phyloP scores from a whole-genome alignment of 2,888 invertebrate species.

The Notodonta dromedarius region DNA sequence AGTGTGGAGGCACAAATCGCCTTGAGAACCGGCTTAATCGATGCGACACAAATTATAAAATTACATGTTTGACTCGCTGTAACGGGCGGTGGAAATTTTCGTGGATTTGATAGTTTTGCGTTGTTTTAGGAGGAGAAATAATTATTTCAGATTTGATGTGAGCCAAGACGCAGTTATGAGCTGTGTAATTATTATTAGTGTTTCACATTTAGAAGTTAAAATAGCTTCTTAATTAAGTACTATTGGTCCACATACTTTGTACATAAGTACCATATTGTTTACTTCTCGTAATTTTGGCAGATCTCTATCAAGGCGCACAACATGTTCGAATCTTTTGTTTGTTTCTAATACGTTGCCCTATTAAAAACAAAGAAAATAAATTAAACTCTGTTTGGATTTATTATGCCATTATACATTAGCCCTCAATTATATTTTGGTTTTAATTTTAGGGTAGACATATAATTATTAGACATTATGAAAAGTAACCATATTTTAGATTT shows the following conservation, averaged over 20 bases:
- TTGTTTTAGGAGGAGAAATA: constrained; percentile 33
- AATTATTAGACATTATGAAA: neutral
- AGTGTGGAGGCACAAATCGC: constrained; percentile 42
- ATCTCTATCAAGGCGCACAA: too few species aligned
- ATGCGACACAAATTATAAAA: constrained; percentile 63
- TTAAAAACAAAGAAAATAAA: neutral
- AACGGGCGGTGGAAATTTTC: constrained; percentile 63
- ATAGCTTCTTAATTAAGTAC: neutral
- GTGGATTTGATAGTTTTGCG: constrained; percentile 34
- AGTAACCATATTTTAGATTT: neutral
- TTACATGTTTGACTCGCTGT: constrained; percentile 63
- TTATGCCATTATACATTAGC: constrained; percentile 3
- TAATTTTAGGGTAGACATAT: constrained; percentile 5
- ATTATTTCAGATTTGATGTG: constrained; percentile 19
- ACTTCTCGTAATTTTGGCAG: too few species aligned
- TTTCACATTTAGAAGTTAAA: neutral
- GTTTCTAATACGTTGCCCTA: neutral
- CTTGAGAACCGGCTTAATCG: constrained; percentile 54
- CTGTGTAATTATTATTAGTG: neutral
- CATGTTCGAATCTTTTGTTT: too few species aligned
- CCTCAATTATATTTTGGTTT: constrained; percentile 4
- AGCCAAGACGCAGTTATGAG: constrained; percentile 39
- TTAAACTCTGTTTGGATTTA: neutral
- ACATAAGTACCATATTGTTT: too few species aligned
- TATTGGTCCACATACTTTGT: too few species aligned